These are phyloP conservation scores for Drosophila barbarae DNA, from an alignment of 2,888 invertebrate species.

Conservation along the genomic window DNA sequence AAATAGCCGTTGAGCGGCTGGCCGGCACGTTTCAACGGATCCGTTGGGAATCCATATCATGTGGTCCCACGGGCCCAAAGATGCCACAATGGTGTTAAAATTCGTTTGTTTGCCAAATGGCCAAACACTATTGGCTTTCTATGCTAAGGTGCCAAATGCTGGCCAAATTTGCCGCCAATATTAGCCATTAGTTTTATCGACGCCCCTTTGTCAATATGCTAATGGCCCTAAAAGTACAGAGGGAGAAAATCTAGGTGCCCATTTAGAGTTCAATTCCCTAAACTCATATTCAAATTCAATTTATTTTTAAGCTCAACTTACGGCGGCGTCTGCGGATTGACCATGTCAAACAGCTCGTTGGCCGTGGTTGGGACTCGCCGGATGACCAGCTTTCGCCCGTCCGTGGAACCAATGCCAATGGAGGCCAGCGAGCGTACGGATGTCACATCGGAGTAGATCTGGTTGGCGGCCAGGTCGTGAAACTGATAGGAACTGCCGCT, in stretches of 20 bases:
- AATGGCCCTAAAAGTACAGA: constrained; percentile 41
- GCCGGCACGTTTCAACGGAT: constrained; percentile 46
- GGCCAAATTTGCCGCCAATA: constrained; percentile 56
- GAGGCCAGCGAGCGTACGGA: constrained; percentile 90
- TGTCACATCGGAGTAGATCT: constrained; percentile 83
- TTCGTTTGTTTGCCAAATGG: constrained; percentile 49
- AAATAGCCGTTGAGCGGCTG: constrained; percentile 49
- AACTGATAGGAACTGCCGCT: constrained; percentile 82
- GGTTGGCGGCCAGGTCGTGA: constrained; percentile 83
- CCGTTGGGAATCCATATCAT: constrained; percentile 8
- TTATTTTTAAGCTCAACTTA: constrained; percentile 59
- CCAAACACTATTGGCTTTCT: constrained; percentile 43
- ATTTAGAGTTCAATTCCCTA: too few species aligned
- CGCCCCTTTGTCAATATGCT: constrained; percentile 35
- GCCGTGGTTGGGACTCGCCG: constrained; percentile 91
- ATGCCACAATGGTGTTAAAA: constrained; percentile 61
- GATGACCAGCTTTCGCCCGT: constrained; percentile 91
- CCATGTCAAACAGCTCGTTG: constrained; percentile 91
- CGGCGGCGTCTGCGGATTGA: constrained; percentile 90
- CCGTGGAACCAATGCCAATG: constrained; percentile 93
- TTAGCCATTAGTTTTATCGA: constrained; percentile 53
- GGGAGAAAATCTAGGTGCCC: constrained; percentile 7
- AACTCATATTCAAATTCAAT: background rate
- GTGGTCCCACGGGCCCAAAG: constrained; percentile 45
- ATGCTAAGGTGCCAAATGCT: constrained; percentile 57